Evolutionary conservation across 2,888 invertebrate genomes (phyloP).

Genomic region (Mimumesa dahlbomi): DNA sequence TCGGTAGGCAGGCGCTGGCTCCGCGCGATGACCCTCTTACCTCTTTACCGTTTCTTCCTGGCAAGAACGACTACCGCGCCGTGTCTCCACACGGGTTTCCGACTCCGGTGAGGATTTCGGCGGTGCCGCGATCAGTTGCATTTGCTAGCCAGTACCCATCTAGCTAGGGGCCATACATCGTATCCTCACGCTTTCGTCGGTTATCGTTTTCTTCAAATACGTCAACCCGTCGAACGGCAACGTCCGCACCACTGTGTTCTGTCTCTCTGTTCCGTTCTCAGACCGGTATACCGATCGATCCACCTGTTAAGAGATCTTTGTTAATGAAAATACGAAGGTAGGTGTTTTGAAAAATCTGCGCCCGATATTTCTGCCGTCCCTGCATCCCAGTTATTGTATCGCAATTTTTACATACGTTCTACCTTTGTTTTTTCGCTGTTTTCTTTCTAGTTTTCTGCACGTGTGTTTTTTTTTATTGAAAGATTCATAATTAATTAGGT

Average conservation of each 20-base stretch:
- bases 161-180: constrained; percentile 61
- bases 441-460: too few relatives aligned
- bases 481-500: too few relatives aligned
- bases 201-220: not conserved
- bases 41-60: constrained; percentile 70
- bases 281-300: constrained; percentile 34
- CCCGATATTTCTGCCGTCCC: too few relatives aligned
- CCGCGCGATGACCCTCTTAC: constrained; percentile 65
- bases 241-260: not conserved
- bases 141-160: constrained; percentile 73
- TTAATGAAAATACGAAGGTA: constrained; percentile 69
- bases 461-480: too few relatives aligned
- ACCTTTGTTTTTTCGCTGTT: too few relatives aligned
- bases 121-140: constrained; percentile 75
- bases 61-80: constrained; percentile 73
- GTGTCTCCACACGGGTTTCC: constrained; percentile 60
- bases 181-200: constrained; percentile 18
- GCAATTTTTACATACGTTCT: too few relatives aligned
- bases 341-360: too few relatives aligned
- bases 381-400: too few relatives aligned
- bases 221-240: not conserved
- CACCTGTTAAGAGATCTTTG: constrained; percentile 62
- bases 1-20: constrained; percentile 46
- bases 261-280: not conserved
- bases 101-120: constrained; percentile 68